Percentiles rank a stretch among this genome's conserved stretches.
Conservation (phyloP, 2,113 vertebrate genomes). For the Eonycteris spelaea region DNA sequence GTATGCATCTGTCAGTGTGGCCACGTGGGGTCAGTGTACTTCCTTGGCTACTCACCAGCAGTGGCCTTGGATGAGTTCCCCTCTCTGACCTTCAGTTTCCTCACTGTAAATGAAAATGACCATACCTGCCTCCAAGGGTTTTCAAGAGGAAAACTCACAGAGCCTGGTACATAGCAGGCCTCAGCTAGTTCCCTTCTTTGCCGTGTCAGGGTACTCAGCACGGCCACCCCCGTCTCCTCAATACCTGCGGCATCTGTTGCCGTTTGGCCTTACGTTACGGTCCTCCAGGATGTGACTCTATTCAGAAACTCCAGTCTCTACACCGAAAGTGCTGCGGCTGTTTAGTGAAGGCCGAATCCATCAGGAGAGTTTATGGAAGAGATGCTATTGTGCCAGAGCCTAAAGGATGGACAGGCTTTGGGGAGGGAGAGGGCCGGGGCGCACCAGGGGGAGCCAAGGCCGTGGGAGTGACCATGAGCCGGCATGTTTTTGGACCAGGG, state of each 20-base stretch:
- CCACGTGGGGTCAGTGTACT: rapidly evolving
- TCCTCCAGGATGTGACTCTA: not conserved
- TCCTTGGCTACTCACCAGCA: not conserved
- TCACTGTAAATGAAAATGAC: not conserved
- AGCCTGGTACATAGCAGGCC: not conserved
- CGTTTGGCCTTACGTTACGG: not conserved
- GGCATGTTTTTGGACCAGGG: not conserved
- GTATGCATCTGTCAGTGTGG: rapidly evolving
- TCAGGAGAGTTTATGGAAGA: not conserved
- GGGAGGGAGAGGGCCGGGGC: too few relatives aligned
- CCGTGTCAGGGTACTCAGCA: not conserved
- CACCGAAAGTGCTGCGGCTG: too few relatives aligned
- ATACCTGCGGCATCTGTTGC: not conserved
- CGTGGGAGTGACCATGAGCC: not conserved
- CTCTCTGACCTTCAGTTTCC: not conserved
- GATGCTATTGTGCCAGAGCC: not conserved
- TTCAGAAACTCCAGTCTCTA: not conserved
- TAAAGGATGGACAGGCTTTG: not conserved
- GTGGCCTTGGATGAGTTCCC: not conserved
- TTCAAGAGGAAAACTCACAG: not conserved
- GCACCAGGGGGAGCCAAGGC: too few relatives aligned
- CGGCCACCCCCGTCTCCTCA: not conserved
- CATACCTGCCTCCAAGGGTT: not conserved
- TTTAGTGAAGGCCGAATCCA: not conserved
- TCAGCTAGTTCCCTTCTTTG: not conserved